These are phyloP conservation scores for Periparus ater DNA, from an alignment of 2,797 vertebrate species.

Conservation along the genomic window DNA sequence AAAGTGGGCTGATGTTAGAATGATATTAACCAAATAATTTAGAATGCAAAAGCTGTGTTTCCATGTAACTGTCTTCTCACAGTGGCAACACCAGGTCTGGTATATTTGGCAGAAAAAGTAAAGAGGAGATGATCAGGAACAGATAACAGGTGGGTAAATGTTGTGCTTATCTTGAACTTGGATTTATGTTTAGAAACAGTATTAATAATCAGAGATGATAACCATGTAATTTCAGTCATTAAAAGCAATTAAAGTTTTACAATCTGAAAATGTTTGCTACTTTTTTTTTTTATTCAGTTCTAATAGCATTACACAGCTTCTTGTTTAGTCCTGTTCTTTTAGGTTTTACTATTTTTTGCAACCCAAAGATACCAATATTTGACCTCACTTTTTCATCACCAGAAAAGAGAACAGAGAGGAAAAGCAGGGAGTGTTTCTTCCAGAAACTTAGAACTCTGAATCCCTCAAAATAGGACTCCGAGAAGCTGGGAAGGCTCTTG, in stretches of 20 bases:
- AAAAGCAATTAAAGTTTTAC: background rate
- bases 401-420: background rate
- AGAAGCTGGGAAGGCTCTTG: background rate
- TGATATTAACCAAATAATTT: background rate
- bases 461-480: background rate
- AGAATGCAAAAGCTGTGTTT: background rate
- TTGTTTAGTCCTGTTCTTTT: background rate
- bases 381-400: background rate
- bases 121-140: background rate
- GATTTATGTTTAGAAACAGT: background rate
- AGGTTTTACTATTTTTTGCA: background rate
- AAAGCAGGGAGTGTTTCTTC: background rate
- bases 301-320: background rate
- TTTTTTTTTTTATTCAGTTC: background rate
- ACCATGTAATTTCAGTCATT: background rate
- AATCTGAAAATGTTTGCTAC: background rate
- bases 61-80: background rate
- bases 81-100: background rate
- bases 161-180: background rate
- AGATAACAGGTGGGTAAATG: background rate
- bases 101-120: background rate
- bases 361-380: background rate
- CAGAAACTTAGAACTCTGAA: background rate
- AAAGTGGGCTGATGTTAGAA: background rate
- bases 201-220: background rate